Evolutionary conservation across 2,797 vertebrate genomes (phyloP).

Genomic region (Malacoraja senta): DNA sequence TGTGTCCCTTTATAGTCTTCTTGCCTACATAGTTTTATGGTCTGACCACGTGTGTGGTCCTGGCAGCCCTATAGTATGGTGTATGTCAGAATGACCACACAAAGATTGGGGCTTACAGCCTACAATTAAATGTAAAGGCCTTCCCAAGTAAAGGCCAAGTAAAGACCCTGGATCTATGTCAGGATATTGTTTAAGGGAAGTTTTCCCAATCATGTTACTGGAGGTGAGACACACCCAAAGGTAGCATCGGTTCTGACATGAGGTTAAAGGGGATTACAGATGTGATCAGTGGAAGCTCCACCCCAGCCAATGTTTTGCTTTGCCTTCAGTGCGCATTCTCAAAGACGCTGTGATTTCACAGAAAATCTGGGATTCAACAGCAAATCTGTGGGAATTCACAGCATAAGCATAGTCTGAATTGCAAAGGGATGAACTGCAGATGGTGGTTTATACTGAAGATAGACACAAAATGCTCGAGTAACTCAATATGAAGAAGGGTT

Average conservation of each 20-base stretch:
- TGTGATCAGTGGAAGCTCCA: not conserved
- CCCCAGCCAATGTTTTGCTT: not conserved
- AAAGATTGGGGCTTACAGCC: not conserved
- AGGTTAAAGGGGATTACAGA: not conserved
- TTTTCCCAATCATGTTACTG: not conserved
- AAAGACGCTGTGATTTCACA: too few relatives aligned
- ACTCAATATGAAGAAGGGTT: too few relatives aligned
- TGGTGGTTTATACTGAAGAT: too few relatives aligned
- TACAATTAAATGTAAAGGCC: not conserved
- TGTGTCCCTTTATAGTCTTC: too few relatives aligned
- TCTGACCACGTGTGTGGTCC: not conserved
- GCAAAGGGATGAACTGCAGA: too few relatives aligned
- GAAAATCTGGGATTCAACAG: too few relatives aligned
- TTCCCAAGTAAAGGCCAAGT: not conserved
- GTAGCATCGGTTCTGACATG: not conserved
- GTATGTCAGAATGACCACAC: not conserved
- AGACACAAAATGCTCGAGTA: too few relatives aligned
- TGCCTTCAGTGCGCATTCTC: too few relatives aligned
- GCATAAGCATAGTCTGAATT: too few relatives aligned
- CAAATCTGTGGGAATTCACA: too few relatives aligned
- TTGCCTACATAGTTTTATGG: too few relatives aligned
- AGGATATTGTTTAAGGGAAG: not conserved
- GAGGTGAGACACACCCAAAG: not conserved
- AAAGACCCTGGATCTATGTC: not conserved
- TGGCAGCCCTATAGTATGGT: not conserved